Conservation (phyloP, 2,113 vertebrate genomes). For the Rynchops niger region DNA sequence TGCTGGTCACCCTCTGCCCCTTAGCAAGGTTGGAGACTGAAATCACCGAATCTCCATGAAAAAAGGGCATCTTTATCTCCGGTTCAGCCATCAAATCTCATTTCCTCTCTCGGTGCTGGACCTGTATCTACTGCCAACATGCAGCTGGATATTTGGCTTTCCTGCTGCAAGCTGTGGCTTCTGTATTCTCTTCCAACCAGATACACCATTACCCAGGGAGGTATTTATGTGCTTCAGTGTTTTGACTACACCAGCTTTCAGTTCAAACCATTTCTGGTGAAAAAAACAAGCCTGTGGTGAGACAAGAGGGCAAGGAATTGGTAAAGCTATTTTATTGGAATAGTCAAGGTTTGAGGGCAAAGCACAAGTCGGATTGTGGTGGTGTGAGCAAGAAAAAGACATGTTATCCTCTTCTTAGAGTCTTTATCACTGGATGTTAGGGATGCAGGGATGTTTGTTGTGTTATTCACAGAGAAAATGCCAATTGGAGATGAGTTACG, state of each 20-base stretch:
- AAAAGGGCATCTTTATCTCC: background rate
- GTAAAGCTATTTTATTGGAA: background rate
- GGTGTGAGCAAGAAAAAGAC: background rate
- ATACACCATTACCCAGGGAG: background rate
- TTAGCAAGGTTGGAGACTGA: background rate
- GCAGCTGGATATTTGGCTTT: background rate
- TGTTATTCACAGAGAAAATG: background rate
- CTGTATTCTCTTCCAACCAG: background rate
- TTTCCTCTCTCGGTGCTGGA: background rate
- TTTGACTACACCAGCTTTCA: background rate
- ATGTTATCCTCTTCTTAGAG: background rate
- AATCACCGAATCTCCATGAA: background rate
- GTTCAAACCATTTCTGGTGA: background rate
- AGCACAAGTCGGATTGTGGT: background rate
- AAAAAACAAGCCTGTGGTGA: background rate
- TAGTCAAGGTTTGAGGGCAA: background rate
- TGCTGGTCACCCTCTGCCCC: background rate
- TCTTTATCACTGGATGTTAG: background rate
- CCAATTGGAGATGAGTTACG: conserved; percentile 4
- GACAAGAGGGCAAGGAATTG: background rate
- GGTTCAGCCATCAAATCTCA: background rate
- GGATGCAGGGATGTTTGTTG: background rate
- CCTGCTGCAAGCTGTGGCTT: background rate
- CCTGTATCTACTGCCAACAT: background rate
- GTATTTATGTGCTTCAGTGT: background rate